Conservation (phyloP, 2,888 invertebrate genomes). For the Acleris sparsana region DNA sequence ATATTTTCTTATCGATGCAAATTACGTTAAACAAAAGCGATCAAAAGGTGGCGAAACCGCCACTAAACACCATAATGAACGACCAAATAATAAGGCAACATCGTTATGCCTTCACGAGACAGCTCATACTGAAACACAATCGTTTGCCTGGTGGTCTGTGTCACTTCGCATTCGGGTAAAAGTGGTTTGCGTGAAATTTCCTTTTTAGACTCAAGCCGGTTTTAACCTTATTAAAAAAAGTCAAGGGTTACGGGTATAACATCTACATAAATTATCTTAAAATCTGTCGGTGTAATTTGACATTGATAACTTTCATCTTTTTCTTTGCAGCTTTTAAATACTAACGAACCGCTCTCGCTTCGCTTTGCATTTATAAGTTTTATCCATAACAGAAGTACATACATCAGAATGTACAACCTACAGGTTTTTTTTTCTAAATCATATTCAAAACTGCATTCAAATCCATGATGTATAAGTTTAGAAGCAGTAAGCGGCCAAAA, state of each 20-base stretch:
- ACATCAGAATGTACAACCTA: no score
- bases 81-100: constrained; percentile 7
- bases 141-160: constrained; percentile 14
- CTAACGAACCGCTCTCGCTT: no score
- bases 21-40: constrained; percentile 22
- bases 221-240: background rate
- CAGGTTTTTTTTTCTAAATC: no score
- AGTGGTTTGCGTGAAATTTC: background rate
- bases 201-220: background rate
- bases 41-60: constrained; percentile 22
- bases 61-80: constrained; percentile 18
- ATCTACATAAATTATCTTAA: background rate
- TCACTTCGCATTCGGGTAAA: background rate
- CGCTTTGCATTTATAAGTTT: no score
- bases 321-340: no score
- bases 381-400: no score
- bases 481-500: no score
- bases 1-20: constrained; percentile 3
- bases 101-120: constrained; percentile 14
- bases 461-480: background rate
- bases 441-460: background rate
- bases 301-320: no score
- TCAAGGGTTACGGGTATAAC: background rate
- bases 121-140: background rate
- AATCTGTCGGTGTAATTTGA: background rate